Conservation (phyloP, 2,888 invertebrate species). For the Zhuqinia jingwanae region DNA sequence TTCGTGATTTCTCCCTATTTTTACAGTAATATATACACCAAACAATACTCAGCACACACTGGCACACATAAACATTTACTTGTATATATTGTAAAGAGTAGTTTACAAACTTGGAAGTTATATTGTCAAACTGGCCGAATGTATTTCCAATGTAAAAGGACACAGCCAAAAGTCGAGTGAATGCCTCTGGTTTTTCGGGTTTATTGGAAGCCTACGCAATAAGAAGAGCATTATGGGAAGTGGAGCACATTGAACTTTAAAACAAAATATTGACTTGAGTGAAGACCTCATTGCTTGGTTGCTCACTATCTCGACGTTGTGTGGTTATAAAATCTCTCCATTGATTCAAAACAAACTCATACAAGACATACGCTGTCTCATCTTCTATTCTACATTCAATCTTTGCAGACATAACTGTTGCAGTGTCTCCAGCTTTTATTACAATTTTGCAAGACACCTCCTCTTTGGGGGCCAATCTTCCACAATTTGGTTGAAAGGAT, state of each 20-base stretch:
- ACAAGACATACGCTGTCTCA: conserved; percentile 66
- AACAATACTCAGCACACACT: too few relatives aligned
- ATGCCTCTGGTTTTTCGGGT: conserved; percentile 72
- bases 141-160: conserved; percentile 73
- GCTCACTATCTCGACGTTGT: conserved; percentile 55
- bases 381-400: conserved; percentile 70
- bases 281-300: conserved; percentile 25
- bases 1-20: conserved; percentile 65
- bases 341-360: conserved; percentile 60
- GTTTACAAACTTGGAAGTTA: conserved; percentile 54
- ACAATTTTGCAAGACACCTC: conserved; percentile 66
- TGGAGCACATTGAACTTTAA: background rate
- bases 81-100: too few relatives aligned
- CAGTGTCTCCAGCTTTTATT: conserved; percentile 73
- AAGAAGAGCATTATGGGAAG: too few relatives aligned
- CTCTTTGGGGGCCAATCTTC: conserved; percentile 72
- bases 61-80: too few relatives aligned
- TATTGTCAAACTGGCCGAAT: conserved; percentile 72
- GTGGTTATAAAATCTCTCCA: conserved; percentile 61
- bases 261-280: background rate
- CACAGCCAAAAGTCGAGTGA: conserved; percentile 72
- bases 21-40: too few relatives aligned
- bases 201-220: conserved; percentile 40
- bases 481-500: conserved; percentile 74
- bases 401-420: conserved; percentile 67